Evolutionary conservation across 2,888 invertebrate species (phyloP), one percentile per base, ranked within the genome.

Genomic region (Drosophila borborema): DNA sequence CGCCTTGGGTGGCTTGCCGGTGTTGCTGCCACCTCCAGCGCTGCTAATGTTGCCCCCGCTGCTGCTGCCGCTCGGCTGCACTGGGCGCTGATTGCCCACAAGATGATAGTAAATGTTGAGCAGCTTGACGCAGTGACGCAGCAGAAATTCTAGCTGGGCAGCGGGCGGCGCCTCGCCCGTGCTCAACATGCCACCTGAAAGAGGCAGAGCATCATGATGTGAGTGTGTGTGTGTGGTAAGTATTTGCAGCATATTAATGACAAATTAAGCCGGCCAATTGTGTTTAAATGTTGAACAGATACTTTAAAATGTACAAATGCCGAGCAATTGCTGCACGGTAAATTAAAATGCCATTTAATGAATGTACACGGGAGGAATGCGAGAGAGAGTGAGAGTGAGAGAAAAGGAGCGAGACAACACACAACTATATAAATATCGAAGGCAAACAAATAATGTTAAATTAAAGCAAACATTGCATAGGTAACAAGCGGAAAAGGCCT

Each of bases 51-150:
- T 10, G 40, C 40, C 7, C 8, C 60, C n/a, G 36, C 53, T 49
- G 31, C 55, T 43, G 41, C 56, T 62, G 61, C 56, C 56, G 61
- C 67, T 67, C 7, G 72, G 66, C 48, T 77, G 80, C 66, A 90
- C 72, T n/a, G 92, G 93, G 61, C 92, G 93, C 65, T 91, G 91
- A 82, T 93, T 92, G 81, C 85, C 90, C 71, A 92, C 91, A 71
- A 93, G 84, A 84, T 93, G 93, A 85, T 90, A 89, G 86, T 92
- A 93, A 80, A 93, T 93, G 81, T 92, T 93, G 59, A 93, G 90
- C 77, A 93, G 87, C 87, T 93, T 93, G 83, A 92, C 81, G 59
- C 90, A 84, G 76, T 93, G 93, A 66, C 85, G 87, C 77, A 92
- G 86, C 73, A 93, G 75, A 79, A 84, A 90, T 66, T 92, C 92